Evolutionary conservation across 1,140 invertebrate genomes (phyloP), one percentile per base, ranked within the genome.

Genomic region (Caenorhabditis inopinata): DNA sequence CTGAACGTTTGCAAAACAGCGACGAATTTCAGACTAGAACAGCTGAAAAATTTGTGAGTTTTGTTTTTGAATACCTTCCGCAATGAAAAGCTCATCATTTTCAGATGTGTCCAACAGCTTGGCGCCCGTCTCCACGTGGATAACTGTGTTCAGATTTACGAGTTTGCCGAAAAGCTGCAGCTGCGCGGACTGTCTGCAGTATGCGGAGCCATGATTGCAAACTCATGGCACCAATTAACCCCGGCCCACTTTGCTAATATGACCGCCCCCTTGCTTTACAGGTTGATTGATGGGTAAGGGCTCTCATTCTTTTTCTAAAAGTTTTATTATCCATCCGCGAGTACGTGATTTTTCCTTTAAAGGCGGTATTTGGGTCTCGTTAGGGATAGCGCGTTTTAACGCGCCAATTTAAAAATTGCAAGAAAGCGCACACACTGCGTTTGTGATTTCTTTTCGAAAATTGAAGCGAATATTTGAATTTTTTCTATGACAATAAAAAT

Each of bases 211-310:
- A 7, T 92, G 94, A 0, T 90, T 96, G 23, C 89, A 96, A 16
- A 25, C 1, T 27, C 68, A 27, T 86, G 85, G 93, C 93, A 95
- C 90, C 94, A 96, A 88, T 92, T 97, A 84, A 94, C 93, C 73
- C 92, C 93, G 45, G 93, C 94, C 77, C 95, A 97, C 89, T 97
- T 97, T 90, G 93, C 93, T 48, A 92, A 94, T 86, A 95, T 97
- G 94, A 93, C 94, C 9, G 94, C 94, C 3, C 92, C 94, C 0
- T 90, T 97, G 21, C 89, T 97, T 16, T 96, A 94, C 87, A 92
- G 93, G 84, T 94, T 98, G 92, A 91, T 98, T 78, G 96, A 96
- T 89, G 92, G 91, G 73, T 97, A 96, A 45, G 23, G 5, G 2
- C 21, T 11, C 46, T n/a, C n/a, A n/a, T n/a, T n/a, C n/a, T n/a